Evolutionary conservation across 2,888 invertebrate species (phyloP).

Genomic region (Lepas anatifera): DNA sequence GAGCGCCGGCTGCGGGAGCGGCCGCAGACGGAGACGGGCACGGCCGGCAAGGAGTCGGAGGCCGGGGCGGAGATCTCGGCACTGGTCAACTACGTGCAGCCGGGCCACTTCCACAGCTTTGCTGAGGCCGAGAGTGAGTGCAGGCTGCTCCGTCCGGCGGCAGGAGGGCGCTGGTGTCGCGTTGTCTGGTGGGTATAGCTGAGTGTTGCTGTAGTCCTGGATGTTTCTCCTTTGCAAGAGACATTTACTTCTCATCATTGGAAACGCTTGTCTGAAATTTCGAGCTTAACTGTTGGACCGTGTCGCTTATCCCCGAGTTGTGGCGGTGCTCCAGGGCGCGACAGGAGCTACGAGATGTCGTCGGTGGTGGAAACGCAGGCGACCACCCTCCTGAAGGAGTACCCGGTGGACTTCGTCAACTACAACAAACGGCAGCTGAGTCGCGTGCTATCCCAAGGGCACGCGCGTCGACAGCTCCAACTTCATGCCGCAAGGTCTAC

Average conservation of each 20-base stretch:
- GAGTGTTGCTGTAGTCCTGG: too few species aligned
- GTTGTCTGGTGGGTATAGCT: too few species aligned
- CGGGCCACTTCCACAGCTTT: slow-evolving; percentile 91
- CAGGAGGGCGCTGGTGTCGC: too few species aligned
- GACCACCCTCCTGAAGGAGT: slow-evolving; percentile 77
- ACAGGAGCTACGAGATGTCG: slow-evolving; percentile 92
- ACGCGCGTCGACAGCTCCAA: slow-evolving; percentile 86
- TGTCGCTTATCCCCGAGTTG: too few species aligned
- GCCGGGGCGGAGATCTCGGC: slow-evolving; percentile 93
- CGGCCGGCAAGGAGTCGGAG: slow-evolving; percentile 74
- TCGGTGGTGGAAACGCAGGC: slow-evolving; percentile 97
- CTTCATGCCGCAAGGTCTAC: slow-evolving; percentile 76
- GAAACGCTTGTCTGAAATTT: too few species aligned
- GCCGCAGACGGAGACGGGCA: slow-evolving; percentile 42
- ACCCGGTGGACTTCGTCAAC: slow-evolving; percentile 87
- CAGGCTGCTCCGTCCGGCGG: too few species aligned
- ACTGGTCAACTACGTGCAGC: slow-evolving; percentile 94
- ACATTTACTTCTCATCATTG: too few species aligned
- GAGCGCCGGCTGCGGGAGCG: slow-evolving; percentile 13
- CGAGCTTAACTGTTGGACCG: too few species aligned
- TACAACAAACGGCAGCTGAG: slow-evolving; percentile 96
- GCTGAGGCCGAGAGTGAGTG: slow-evolving; percentile 87
- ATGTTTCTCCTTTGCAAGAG: too few species aligned
- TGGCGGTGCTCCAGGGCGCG: too few species aligned
- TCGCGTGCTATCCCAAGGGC: slow-evolving; percentile 88